phyloP scores from a whole-genome alignment of 2,888 invertebrate genomes.

The Nebria brevicollis region DNA sequence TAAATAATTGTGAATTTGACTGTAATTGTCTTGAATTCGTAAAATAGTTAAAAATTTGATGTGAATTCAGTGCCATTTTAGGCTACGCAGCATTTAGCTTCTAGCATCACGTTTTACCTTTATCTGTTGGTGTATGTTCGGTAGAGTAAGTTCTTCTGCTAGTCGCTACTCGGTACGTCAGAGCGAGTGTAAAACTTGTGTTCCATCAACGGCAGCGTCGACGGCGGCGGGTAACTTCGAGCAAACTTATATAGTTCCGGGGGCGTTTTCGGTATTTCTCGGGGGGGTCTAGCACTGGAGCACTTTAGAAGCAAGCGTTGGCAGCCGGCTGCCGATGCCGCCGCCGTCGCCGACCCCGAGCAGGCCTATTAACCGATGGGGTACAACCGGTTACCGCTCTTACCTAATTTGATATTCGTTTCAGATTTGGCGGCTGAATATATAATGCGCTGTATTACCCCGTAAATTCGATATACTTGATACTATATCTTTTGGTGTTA shows the following conservation, averaged over 20 bases:
- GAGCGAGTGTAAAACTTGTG: conserved; percentile 10
- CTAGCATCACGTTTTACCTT: background rate
- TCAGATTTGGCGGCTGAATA: conserved; percentile 38
- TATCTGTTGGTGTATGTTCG: conserved; percentile 3
- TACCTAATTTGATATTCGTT: conserved; percentile 40
- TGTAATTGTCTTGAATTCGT: background rate
- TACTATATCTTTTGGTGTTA: background rate
- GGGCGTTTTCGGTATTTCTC: conserved; percentile 7
- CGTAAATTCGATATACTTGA: conserved; percentile 9
- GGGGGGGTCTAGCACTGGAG: conserved; percentile 8
- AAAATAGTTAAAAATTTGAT: background rate
- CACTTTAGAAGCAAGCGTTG: background rate
- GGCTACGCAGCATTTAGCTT: background rate
- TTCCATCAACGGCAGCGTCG: background rate
- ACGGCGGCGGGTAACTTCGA: conserved; percentile 2
- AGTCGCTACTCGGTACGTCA: background rate
- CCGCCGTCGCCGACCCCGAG: background rate
- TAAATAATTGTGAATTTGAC: no score
- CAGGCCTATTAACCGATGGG: conserved; percentile 37
- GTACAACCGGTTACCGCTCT: conserved; percentile 39
- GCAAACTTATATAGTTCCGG: background rate
- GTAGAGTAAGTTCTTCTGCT: conserved; percentile 4
- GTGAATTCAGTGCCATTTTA: background rate
- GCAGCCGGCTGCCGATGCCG: background rate
- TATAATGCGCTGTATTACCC: conserved; percentile 21